Base-by-base conservation (phyloP, 1,140 invertebrate genomes). In the Capitella teleta region DNA sequence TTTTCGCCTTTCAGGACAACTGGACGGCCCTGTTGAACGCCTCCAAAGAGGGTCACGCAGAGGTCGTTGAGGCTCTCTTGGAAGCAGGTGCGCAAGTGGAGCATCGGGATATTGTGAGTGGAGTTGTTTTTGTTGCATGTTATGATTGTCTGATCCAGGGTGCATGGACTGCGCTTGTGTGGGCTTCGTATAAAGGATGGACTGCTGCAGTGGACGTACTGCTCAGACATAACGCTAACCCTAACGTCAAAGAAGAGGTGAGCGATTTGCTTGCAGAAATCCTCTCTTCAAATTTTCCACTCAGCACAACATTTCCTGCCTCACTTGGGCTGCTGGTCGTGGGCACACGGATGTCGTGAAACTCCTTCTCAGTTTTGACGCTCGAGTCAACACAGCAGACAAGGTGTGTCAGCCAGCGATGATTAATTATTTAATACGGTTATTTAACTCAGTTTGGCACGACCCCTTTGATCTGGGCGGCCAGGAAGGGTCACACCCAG, bases 151-250 rank as follows among this genome's bases (percentile, higher is more conserved):
- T 1, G 8, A 26, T 3, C 2, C 42, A 93, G 88, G 90, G 91
- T 57, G 88, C 88, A 21, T 98, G 94, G 93, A 91, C 91, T 2
- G 77, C 92, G 1, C 76, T 98, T 32, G 94, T 98, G 86, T 98
- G 94, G 94, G 90, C 91, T 0, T 82, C 86, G 5, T 98, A 98
- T 67, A 92, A 94, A 72, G 90, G 90, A 3, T 80, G 83, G 57
- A 79, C 81, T 10, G 80, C 84, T 21, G 78, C 86, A 51, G 91
- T 88, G 16, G 76, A 78, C 28, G 67, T 89, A 50, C 70, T 98
- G n/a, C 70, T 98, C 46, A 82, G 89, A 42, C 80, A 81, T 55
- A 86, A 86, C 36, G 92, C 93, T 1, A 91, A 96, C 68, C 84
- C 91, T 5, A 95, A 97, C 74, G 84, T 90, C 6, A 88, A 94